Base-by-base conservation (phyloP, 2,888 invertebrate genomes). In the Catocala fraxini region DNA sequence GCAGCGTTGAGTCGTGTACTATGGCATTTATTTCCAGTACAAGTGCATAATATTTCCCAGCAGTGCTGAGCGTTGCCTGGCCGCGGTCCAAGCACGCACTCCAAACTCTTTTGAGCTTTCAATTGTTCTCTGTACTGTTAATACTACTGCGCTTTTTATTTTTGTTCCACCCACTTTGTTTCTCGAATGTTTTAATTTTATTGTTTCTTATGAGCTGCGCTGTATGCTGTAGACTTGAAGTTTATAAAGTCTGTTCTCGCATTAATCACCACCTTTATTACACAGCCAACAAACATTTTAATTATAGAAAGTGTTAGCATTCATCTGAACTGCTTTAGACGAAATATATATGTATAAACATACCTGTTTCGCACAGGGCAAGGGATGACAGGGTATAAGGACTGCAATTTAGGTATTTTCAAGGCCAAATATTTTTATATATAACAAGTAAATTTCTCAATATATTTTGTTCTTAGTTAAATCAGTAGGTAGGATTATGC, bases 71-170 rank as follows among this genome's bases (percentile, higher is more conserved):
- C 65, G 63, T 42, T 51, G 5, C 62, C 63, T 75, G 75, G 75
- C 75, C 47, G 51, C 57, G 56, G 56, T 68, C 75, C 75, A 75
- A 56, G 56, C 64, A 68, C 73, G 65, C 70, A 65, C 76, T 75
- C 63, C 45, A 72, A 25, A 53, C 65, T 64, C 63, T 75, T 73
- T 73, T 75, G 61, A 69, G 66, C 67, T 65, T 68, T 65, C 73
- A 75, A 73, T 75, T 75, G 75, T 72, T 71, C 67, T 64, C 65
- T 5, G 54, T 46, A 35, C 49, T 53, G 53, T 54, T 49, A 59
- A 59, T 45, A 55, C 53, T 43, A 15, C 10, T 43, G 15, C 33
- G 12, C 6, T 53, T 52, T 59, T 55, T 59, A 55, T 59, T 55
- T 35, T 51, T 43, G 35, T 49, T 10, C 35, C 34, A 41, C 41